Evolutionary conservation across 2,888 invertebrate genomes (phyloP).

Genomic region (Aleiodes alternator): DNA sequence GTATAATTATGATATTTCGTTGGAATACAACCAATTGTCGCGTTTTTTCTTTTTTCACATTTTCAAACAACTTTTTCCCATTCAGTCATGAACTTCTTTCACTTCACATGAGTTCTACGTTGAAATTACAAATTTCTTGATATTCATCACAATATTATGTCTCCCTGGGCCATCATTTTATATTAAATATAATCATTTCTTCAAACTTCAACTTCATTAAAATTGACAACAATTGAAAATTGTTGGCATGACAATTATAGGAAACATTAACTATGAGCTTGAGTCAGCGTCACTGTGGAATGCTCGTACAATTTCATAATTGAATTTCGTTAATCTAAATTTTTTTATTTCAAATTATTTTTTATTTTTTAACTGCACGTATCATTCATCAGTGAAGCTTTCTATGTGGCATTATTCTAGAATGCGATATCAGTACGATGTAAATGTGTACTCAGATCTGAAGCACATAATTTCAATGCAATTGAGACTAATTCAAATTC

Average conservation of each 20-base stretch:
- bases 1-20: conserved; percentile 30
- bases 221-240: too few relatives aligned
- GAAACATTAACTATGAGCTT: too few relatives aligned
- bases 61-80: conserved; percentile 11
- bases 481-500: not conserved
- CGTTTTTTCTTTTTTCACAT: conserved; percentile 1
- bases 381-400: not conserved
- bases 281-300: too few relatives aligned
- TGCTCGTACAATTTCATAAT: too few relatives aligned
- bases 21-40: not conserved
- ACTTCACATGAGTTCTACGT: not conserved
- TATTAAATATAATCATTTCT: too few relatives aligned
- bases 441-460: conserved; percentile 16
- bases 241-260: too few relatives aligned
- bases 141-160: conserved; percentile 27
- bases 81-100: not conserved
- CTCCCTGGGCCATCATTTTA: not conserved
- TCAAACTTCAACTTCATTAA: too few relatives aligned
- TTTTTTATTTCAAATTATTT: not conserved
- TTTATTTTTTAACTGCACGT: conserved; percentile 10
- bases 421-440: conserved; percentile 17
- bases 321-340: not conserved
- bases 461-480: not conserved
- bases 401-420: conserved; percentile 24
- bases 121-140: conserved; percentile 27